Conservation (phyloP, 2,113 vertebrate genomes). For the Atlantisia rogersi region DNA sequence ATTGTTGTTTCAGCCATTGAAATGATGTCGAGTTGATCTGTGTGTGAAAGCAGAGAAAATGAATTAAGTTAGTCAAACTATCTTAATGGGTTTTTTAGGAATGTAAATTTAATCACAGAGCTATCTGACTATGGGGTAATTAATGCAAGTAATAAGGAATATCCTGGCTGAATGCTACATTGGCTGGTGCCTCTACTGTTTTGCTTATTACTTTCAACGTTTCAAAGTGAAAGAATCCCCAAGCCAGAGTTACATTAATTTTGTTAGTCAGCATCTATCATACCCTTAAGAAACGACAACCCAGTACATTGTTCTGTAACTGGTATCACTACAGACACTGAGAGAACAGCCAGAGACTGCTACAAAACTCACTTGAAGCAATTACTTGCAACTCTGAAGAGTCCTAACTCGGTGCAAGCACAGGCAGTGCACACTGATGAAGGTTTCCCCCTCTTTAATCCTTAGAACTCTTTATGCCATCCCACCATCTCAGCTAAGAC, state of each 20-base stretch:
- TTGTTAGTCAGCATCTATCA: neutral
- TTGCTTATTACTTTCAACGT: neutral
- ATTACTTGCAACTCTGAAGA: neutral
- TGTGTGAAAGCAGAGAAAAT: conserved; percentile 27
- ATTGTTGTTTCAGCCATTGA: conserved; percentile 96
- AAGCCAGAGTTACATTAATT: neutral
- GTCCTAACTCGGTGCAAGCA: neutral
- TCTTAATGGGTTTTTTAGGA: neutral
- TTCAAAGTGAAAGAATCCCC: neutral
- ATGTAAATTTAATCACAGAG: conserved; percentile 2
- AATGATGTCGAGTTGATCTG: conserved; percentile 90
- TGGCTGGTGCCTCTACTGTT: neutral
- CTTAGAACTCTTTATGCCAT: neutral
- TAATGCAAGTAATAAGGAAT: conserved; percentile 1
- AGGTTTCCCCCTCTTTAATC: neutral
- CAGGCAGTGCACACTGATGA: neutral
- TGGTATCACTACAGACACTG: neutral
- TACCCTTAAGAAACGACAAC: neutral
- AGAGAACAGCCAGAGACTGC: neutral
- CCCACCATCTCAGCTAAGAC: neutral
- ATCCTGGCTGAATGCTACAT: neutral
- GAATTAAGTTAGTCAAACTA: neutral
- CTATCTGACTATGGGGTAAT: neutral
- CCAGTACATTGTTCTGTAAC: neutral
- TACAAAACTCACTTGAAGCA: neutral